A percentile compares a stretch with the other conserved stretches of the same genome.
These are phyloP conservation scores for Coptotermes formosanus DNA, from an alignment of 1,140 invertebrate species.

Conservation along the genomic window DNA sequence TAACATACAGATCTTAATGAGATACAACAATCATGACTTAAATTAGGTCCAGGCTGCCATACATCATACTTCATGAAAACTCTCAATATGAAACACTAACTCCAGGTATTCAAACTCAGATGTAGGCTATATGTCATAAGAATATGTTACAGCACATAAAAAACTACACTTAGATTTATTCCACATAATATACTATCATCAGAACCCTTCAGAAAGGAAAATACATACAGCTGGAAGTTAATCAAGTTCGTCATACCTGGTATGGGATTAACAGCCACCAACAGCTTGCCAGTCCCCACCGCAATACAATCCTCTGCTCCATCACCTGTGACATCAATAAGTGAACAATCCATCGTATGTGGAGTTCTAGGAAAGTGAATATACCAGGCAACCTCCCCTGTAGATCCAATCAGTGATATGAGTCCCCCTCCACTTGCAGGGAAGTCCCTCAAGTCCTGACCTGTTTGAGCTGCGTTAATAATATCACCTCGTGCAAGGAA, in stretches of 20 bases:
- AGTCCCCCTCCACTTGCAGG: conserved; percentile 53
- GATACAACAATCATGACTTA: too few species aligned
- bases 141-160: too few species aligned
- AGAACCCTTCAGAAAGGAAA: conserved; percentile 10
- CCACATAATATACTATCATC: not conserved
- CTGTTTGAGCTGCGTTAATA: conserved; percentile 48
- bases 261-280: conserved; percentile 66
- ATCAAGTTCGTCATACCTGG: conserved; percentile 50
- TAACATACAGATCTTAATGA: too few species aligned
- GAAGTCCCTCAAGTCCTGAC: conserved; percentile 40
- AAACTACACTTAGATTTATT: not conserved
- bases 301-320: conserved; percentile 70
- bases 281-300: conserved; percentile 62
- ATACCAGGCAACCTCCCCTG: conserved; percentile 64
- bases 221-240: not conserved
- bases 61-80: too few species aligned
- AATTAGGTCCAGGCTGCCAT: too few species aligned
- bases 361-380: conserved; percentile 61
- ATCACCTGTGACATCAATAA: conserved; percentile 67
- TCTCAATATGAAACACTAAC: too few species aligned
- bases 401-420: conserved; percentile 60
- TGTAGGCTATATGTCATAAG: too few species aligned
- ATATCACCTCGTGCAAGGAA: conserved; percentile 66
- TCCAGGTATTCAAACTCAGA: too few species aligned
- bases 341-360: conserved; percentile 64